phyloP scores from a whole-genome alignment of 2,113 vertebrate species.

The Apodemus sylvaticus region DNA sequence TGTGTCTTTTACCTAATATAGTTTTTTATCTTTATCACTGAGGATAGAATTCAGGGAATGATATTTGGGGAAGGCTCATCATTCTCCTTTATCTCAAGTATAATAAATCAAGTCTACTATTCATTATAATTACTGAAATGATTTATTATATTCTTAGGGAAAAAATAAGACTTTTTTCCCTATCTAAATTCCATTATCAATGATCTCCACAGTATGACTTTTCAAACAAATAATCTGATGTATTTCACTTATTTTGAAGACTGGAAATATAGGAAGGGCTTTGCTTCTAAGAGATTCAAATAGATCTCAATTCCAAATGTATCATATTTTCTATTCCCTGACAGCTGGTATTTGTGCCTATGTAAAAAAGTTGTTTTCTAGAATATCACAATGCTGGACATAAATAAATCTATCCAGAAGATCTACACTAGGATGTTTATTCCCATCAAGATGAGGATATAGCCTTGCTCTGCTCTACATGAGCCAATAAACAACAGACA shows the following conservation, averaged over 20 bases:
- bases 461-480: background rate
- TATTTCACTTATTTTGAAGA: conserved; percentile 34
- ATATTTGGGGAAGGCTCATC: background rate
- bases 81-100: background rate
- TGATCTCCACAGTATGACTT: background rate
- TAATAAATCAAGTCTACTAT: background rate
- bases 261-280: background rate
- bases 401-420: background rate
- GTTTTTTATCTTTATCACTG: background rate
- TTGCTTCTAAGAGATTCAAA: background rate
- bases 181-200: background rate
- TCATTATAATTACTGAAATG: background rate
- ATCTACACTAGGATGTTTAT: background rate
- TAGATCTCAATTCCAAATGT: background rate
- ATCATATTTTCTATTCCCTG: background rate
- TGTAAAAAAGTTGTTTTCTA: background rate
- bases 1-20: background rate
- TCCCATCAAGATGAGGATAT: background rate
- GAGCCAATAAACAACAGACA: background rate
- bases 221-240: background rate
- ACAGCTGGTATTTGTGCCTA: background rate
- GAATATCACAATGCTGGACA: background rate
- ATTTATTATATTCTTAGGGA: background rate
- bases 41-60: background rate
- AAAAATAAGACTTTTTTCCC: background rate